phyloP scores from a whole-genome alignment of 2,113 vertebrate genomes.

The Talpa occidentalis region DNA sequence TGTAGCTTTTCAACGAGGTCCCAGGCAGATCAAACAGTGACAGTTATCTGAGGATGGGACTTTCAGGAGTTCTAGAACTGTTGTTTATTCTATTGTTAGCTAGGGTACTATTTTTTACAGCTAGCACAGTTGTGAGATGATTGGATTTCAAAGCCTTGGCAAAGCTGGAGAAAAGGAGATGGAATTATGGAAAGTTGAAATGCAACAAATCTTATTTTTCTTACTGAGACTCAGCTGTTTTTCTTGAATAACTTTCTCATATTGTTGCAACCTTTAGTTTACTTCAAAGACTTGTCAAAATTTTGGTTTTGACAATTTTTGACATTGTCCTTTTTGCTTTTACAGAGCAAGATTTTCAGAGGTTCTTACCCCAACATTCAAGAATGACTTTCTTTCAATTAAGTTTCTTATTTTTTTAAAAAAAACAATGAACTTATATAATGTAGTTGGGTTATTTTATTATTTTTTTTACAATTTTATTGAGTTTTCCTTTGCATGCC shows the following conservation, averaged over 20 bases:
- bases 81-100: background rate
- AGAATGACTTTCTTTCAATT: conserved; percentile 22
- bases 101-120: background rate
- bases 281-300: background rate
- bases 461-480: background rate
- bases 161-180: conserved; percentile 22
- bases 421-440: background rate
- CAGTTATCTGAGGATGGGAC: background rate
- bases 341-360: conserved; percentile 26
- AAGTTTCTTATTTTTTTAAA: background rate
- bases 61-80: background rate
- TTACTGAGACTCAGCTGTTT: conserved; percentile 6
- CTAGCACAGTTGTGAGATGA: background rate
- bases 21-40: conserved; percentile 3
- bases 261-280: conserved; percentile 49
- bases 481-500: conserved; percentile 35
- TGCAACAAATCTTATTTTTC: background rate
- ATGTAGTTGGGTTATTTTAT: background rate
- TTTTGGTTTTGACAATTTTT: conserved; percentile 44
- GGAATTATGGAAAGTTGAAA: background rate
- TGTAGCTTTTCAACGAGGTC: conserved; percentile 1
- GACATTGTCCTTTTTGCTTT: background rate
- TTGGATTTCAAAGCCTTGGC: conserved; percentile 1
- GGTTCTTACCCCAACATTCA: conserved; percentile 12
- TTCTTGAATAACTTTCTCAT: conserved; percentile 32